These are phyloP conservation scores for Chiridota heheva DNA, from an alignment of 35 echinoderm and acorn worm genomes.

Conservation along the genomic window DNA sequence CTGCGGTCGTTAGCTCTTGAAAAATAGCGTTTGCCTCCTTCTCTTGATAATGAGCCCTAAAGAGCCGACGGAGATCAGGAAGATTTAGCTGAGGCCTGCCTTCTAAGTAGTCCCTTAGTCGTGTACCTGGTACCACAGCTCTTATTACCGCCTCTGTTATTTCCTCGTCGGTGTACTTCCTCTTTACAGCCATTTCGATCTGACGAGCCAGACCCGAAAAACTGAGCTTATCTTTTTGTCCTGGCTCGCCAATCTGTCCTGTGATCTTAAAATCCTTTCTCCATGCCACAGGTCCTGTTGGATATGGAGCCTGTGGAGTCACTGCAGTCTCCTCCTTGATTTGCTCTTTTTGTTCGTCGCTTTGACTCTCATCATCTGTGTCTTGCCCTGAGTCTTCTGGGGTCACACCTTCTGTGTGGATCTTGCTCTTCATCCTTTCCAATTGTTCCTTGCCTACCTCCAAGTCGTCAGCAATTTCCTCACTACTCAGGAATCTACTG, in stretches of 20 bases:
- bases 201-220: conserved; percentile 44
- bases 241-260: conserved; percentile 59
- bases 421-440: no score
- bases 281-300: background rate
- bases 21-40: conserved; percentile 39
- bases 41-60: conserved; percentile 38
- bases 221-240: conserved; percentile 38
- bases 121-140: conserved; percentile 22
- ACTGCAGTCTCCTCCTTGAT: no score
- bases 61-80: conserved; percentile 12
- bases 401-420: no score
- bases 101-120: conserved; percentile 36
- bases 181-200: conserved; percentile 20
- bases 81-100: conserved; percentile 19
- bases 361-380: no score
- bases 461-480: no score
- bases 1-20: conserved; percentile 12
- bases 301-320: no score
- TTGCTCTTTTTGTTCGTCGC: no score
- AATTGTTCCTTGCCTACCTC: no score
- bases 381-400: no score
- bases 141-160: conserved; percentile 37
- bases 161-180: conserved; percentile 13
- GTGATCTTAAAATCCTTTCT: conserved; percentile 55
- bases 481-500: no score